Conservation (phyloP, 2,113 vertebrate species). For the Myiopsitta monachus region DNA sequence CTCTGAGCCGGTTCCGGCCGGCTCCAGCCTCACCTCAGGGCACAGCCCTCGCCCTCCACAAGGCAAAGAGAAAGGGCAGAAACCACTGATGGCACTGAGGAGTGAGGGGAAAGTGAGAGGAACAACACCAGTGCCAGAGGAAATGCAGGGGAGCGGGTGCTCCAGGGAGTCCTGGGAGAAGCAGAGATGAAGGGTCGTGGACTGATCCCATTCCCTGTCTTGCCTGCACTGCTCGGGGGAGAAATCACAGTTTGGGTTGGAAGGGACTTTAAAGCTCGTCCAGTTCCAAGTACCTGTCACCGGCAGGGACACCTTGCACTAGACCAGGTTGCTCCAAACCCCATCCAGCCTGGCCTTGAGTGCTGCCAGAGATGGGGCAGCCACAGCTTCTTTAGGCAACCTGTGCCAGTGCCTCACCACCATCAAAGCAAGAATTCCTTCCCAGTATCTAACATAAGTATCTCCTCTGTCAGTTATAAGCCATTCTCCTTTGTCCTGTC, state of each 20-base stretch:
- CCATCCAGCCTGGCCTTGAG: background rate
- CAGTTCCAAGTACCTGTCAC: background rate
- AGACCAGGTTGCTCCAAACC: background rate
- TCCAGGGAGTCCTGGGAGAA: background rate
- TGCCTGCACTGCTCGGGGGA: accelerated
- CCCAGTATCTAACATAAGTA: background rate
- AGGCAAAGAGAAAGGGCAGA: background rate
- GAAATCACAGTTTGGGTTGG: background rate
- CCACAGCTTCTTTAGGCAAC: background rate
- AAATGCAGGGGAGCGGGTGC: background rate
- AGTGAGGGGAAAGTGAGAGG: background rate
- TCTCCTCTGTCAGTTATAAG: background rate
- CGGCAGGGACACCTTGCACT: background rate
- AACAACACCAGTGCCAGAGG: background rate
- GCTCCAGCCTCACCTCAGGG: background rate
- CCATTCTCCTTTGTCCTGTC: background rate
- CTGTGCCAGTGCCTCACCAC: background rate
- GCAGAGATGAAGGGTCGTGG: background rate
- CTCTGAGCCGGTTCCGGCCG: accelerated
- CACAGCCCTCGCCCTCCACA: background rate
- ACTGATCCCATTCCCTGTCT: accelerated
- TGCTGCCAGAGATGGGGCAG: background rate
- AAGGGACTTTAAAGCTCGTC: background rate
- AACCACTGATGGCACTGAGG: background rate
- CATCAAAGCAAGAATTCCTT: background rate